A percentile compares a stretch with the other conserved stretches of the same genome.
phyloP scores from a whole-genome alignment of 2,113 vertebrate genomes.

The Solea solea region DNA sequence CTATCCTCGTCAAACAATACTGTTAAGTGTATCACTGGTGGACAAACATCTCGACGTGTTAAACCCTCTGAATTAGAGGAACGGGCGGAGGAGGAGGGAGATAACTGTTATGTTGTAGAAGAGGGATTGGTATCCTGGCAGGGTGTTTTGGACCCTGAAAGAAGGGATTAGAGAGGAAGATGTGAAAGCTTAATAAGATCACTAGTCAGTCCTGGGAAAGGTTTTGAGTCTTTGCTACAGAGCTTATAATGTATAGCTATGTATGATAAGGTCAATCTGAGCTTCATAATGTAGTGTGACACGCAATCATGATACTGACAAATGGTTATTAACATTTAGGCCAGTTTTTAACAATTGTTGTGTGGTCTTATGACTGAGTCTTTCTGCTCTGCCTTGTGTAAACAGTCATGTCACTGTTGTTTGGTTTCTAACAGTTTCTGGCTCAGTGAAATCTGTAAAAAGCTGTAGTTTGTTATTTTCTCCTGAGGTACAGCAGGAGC shows the following conservation, averaged over 20 bases:
- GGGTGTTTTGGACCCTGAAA: slow-evolving; percentile 41
- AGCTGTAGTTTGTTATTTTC: slow-evolving; percentile 46
- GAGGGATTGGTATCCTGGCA: slow-evolving; percentile 38
- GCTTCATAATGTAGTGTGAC: background rate
- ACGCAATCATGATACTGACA: background rate
- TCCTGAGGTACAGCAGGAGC: slow-evolving; percentile 7
- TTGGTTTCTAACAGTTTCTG: slow-evolving; percentile 43
- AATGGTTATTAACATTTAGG: background rate
- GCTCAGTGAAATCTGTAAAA: slow-evolving; percentile 32
- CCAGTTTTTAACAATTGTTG: background rate
- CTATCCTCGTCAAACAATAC: no score
- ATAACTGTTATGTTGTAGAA: slow-evolving; percentile 6
- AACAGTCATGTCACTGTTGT: slow-evolving; percentile 27
- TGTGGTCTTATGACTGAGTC: background rate
- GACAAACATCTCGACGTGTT: background rate
- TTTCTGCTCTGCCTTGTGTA: slow-evolving; percentile 19
- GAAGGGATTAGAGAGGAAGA: slow-evolving; percentile 64
- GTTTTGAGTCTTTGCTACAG: slow-evolving; percentile 13
- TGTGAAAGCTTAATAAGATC: slow-evolving; percentile 29
- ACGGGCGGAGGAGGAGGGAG: slow-evolving; percentile 4
- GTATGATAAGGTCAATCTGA: slow-evolving; percentile 1
- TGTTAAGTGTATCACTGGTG: no score
- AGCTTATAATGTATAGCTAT: background rate
- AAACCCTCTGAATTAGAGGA: background rate
- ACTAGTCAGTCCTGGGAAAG: slow-evolving; percentile 44